Base-by-base conservation (phyloP, 1,140 invertebrate genomes). In the Lepidotrigona ventralis region DNA sequence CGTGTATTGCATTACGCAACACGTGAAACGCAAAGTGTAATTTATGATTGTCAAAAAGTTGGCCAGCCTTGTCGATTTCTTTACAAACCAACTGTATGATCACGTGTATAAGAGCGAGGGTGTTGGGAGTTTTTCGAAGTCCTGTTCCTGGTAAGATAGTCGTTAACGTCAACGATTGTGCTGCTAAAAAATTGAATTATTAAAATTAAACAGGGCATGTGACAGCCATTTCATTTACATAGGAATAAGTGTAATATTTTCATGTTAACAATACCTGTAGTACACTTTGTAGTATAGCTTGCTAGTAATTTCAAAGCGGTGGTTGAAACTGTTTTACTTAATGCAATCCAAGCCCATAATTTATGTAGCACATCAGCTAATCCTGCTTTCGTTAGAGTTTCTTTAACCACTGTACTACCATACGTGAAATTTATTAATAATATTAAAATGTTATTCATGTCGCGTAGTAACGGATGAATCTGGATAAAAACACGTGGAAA, bases 341-440 rank as follows among this genome's bases (percentile, higher is more conserved):
- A 89, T 21, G 88, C 90, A 79, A 95, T 93, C 95, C 95, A 95
- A 29, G 90, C 89, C 95, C 95, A 95, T 33, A 95, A 85, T 90
- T 96, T 96, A 79, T 95, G 95, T 14, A 95, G 71, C 9, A 94
- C 84, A 88, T 95, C 95, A 14, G 95, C 93, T 23, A 95, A 89
- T 56, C 94, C 94, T 51, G 91, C 87, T 72, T 91, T 87, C 0
- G 92, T 91, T 9, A 94, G 90, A 64, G 87, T 88, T 66, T 88
- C 85, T 83, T 95, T 95, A 3, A 94, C 93, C 26, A 88, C 64
- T 29, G 69, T 79, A 84, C 91, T 90, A 53, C 91, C 90, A 26
- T 92, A 90, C 89, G 95, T 91, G 77, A 95, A 95, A 90, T 95
- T 95, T 73, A 94, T 95, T 58, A 95, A 73, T 15, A 96, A 86